Evolutionary conservation across 2,113 vertebrate species (phyloP), one percentile per base, ranked within the genome.

Genomic region (Nestor notabilis): DNA sequence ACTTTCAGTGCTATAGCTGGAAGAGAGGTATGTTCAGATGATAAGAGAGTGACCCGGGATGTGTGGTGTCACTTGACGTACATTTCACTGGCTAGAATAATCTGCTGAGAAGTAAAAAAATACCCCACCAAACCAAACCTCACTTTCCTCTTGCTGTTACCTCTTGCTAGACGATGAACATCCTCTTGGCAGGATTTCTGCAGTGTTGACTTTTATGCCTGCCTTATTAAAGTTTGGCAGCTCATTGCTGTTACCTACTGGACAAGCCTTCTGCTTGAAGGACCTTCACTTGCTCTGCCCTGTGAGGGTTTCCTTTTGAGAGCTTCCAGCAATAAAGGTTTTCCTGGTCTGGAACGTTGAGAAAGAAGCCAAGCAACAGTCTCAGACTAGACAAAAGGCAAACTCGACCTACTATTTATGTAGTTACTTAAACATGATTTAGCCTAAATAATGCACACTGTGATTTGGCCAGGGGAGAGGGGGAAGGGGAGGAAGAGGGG

Each of bases 341-440:
- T 96, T 94, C 76, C 85, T 84, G 90, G 87, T 90, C 50, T 91
- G 94, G 89, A 28, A 63, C 15, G 5, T 93, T 92, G 97, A 98
- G 96, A 97, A 97, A 93, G 82, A 83, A 96, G 91, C 94, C 92
- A 96, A 96, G 93, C 92, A 97, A 96, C 94, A 90, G 90, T 92
- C 77, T 65, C 90, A 94, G 89, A 88, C 76, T 86, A 98, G 94
- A 98, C 98, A 98, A 98, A 98, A 97, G 96, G 94, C 94, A 98
- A 97, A 96, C 94, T 97, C 90, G 80, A 96, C 97, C 98, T 95
- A 97, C 94, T 97, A 94, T 97, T 98, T 98, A 94, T 96, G 95
- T 83, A 95, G 96, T 98, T 98, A 97, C 95, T 98, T 98, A 98
- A 98, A 98, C 97, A 97, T 97, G 97, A 98, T 98, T 98, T 98